These are phyloP conservation scores for Mustelus asterias DNA, from an alignment of 2,113 vertebrate species.

Conservation along the genomic window DNA sequence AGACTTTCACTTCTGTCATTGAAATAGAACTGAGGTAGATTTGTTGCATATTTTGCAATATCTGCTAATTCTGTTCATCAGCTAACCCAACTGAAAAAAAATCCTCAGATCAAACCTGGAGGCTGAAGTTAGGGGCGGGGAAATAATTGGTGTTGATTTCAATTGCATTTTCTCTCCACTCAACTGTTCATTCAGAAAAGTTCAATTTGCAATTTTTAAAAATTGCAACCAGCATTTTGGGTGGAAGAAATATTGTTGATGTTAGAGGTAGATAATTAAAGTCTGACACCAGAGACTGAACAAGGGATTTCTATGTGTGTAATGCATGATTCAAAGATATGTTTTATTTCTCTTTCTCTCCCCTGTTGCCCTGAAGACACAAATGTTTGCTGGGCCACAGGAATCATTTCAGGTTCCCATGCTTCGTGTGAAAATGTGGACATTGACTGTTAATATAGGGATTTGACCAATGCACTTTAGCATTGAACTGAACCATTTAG, in stretches of 20 bases:
- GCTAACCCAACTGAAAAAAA: slow-evolving; percentile 14
- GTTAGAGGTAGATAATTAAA: not conserved
- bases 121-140: not conserved
- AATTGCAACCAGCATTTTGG: not conserved
- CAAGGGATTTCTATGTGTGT: not conserved
- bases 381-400: not conserved
- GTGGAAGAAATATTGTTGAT: not conserved
- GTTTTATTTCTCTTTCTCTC: not conserved
- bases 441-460: not conserved
- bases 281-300: not conserved
- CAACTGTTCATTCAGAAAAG: slow-evolving; percentile 12
- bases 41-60: not conserved
- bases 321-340: not conserved
- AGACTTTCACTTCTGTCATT: not conserved
- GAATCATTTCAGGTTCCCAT: not conserved
- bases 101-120: not conserved
- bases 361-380: not conserved
- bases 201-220: not conserved
- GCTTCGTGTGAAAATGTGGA: not conserved
- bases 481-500: not conserved
- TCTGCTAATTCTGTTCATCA: not conserved
- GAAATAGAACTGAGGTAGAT: not conserved
- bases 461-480: not conserved
- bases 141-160: not conserved
- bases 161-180: not conserved